Evolutionary conservation across 92 coral and sea anemone genomes (phyloP), one percentile per base, ranked within the genome.

Genomic region (Micromussa lordhowensis): DNA sequence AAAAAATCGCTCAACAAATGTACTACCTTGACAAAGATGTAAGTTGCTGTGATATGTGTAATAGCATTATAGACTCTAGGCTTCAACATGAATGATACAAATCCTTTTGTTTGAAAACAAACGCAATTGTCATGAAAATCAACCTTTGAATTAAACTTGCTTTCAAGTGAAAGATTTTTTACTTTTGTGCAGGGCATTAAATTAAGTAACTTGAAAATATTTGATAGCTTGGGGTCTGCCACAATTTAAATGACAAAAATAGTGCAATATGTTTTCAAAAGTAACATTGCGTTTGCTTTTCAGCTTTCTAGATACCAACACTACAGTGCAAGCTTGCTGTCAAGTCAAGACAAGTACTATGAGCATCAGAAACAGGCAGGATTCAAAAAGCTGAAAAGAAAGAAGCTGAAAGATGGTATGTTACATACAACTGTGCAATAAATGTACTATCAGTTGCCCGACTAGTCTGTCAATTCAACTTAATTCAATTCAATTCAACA

Each of bases 241-340:
- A 61, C 6, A 29, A 61, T 5, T 24, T 1, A 22, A 24, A 28
- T 66, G 71, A 26, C 1, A 44, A n/a, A 66, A 6, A 63, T 24
- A 22, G 30, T 63, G 21, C 69, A 59, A 63, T 63, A 22, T 63
- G 13, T 10, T 63, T 17, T 63, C 13, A n/a, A 64, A 66, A 18
- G 17, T 40, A 32, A 28, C 11, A 7, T 19, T 12, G 17, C 0
- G 26, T 58, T 51, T 35, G 9, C 44, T 26, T 51, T 59, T 16
- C 81, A 97, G 99, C 86, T 97, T 86, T 91, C 88, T 26, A 87
- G 98, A 38, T 97, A 97, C 88, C 98, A 95, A 68, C 87, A 95
- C 61, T 97, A 97, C 91, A 91, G 98, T 85, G 95, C 91, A 36
- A 92, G 99, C 72, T 87, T 97, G 64, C 82, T 97, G 63, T 94